Evolutionary conservation across 2,113 vertebrate genomes (phyloP), one percentile per base, ranked within the genome.

Genomic region (Pluvianellus socialis): DNA sequence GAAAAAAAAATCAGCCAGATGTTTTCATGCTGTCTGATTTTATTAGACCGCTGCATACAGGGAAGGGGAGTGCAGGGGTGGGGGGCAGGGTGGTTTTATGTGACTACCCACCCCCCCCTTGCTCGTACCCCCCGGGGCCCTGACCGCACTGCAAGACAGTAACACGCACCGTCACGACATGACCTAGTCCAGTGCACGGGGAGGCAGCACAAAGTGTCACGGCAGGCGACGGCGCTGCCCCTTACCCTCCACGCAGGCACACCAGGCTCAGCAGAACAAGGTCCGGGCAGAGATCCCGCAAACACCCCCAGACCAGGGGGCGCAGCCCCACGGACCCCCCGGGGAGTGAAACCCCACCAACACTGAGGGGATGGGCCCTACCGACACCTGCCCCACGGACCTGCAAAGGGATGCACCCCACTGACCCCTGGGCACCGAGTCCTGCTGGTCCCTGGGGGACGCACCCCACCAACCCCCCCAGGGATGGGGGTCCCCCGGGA

Each of bases 1-100:
- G 15, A 56, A 21, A 65, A 1, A 56, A 88, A 79, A 76, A 91
- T 86, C 58, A 44, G 89, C 93, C 96, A 94, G 94, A 96, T 95
- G 94, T 79, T 97, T 97, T 94, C 91, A 58, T 38, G 90, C 86
- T 97, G 79, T 95, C 94, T 96, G 86, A 83, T 97, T 97, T 95
- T 97, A 95, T 96, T 94, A 91, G 74, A 56, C 73, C 45, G 92
- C 79, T 90, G 86, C 26, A 10, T 12, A 88, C 82, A 52, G 63
- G 67, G 63, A 82, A 82, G 24, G 50, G 58, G 85, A 91, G 47
- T 44, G 65, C 8, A 30, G 58, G 24, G 59, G 10, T 24, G 23
- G 55, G 56, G 42, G 47, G 35, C 33, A 30, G 26, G 38, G 27
- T 65, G 53, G 5, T 92, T 80, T 66, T 63, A 42, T 53, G 61